phyloP scores from a whole-genome alignment of 2,888 invertebrate species.

The Cecidostiba fungosa region DNA sequence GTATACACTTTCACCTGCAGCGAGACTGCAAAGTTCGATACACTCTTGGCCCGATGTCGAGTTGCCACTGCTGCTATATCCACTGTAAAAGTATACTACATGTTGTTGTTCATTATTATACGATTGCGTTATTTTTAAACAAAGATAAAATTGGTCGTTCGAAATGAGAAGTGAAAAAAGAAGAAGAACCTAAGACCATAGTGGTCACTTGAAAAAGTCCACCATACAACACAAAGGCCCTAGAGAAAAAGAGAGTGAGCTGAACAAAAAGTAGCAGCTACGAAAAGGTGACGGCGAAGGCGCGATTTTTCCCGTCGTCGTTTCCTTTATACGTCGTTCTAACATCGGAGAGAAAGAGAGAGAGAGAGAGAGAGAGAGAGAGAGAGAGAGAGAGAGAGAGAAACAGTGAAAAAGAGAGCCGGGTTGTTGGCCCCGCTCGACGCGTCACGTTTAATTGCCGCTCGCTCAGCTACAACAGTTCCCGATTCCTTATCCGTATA shows the following conservation, averaged over 20 bases:
- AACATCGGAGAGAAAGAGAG: background rate
- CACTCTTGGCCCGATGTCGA: constrained; percentile 40
- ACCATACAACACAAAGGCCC: background rate
- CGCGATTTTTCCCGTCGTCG: background rate
- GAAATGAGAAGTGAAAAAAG: background rate
- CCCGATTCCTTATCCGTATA: constrained; percentile 41
- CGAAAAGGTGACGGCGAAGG: background rate
- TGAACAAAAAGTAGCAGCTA: background rate
- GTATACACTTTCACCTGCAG: constrained; percentile 62
- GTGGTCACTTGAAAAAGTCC: background rate
- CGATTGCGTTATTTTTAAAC: background rate
- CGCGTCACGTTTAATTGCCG: constrained; percentile 50
- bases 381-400: too few species aligned
- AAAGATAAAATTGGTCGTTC: background rate
- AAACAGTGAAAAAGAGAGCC: too few species aligned
- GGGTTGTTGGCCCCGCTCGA: constrained; percentile 52
- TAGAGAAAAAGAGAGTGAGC: background rate
- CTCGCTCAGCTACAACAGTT: background rate
- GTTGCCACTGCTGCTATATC: background rate
- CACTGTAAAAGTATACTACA: too few species aligned
- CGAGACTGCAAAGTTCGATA: constrained; percentile 55
- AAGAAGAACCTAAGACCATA: background rate
- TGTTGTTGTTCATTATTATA: background rate
- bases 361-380: too few species aligned
- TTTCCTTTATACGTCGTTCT: constrained; percentile 1